phyloP scores from a whole-genome alignment of 2,797 vertebrate species.

The Psittacula echo region DNA sequence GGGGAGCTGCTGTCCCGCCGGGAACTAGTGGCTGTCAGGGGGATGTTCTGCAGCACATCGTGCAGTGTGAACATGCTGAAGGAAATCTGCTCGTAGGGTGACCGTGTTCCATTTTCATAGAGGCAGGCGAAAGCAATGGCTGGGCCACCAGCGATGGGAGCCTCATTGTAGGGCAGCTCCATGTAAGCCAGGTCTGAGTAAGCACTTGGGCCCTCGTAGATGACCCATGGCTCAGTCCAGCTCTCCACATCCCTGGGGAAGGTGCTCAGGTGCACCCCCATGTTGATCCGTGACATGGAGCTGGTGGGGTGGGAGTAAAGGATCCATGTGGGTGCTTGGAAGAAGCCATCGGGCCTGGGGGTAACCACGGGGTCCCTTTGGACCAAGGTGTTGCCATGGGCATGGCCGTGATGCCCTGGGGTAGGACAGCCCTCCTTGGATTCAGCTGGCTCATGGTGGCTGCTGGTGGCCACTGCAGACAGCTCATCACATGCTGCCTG shows the following conservation, averaged over 20 bases:
- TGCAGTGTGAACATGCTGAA: constrained; percentile 91
- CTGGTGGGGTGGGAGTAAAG: constrained; percentile 91
- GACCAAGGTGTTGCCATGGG: fast-evolving
- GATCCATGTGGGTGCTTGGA: constrained; percentile 88
- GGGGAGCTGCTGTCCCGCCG: fast-evolving
- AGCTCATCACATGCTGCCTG: neutral
- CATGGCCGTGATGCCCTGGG: neutral
- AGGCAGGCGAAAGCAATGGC: constrained; percentile 87
- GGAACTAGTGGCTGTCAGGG: neutral
- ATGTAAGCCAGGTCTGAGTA: constrained; percentile 93
- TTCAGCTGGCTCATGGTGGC: fast-evolving
- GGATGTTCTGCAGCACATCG: constrained; percentile 89
- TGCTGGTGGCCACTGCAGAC: fast-evolving
- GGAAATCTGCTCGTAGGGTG: constrained; percentile 91
- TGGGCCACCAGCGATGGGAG: constrained; percentile 37
- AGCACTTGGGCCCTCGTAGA: constrained; percentile 91
- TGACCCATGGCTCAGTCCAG: constrained; percentile 93
- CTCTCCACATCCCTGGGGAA: constrained; percentile 88
- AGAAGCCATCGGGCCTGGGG: constrained; percentile 47
- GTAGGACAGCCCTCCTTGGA: fast-evolving
- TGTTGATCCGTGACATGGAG: constrained; percentile 81
- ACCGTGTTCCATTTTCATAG: constrained; percentile 86
- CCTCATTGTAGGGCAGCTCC: constrained; percentile 72
- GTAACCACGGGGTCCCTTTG: fast-evolving
- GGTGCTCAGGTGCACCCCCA: constrained; percentile 89